phyloP scores from a whole-genome alignment of 2,113 vertebrate species.

The Argyrosomus japonicus region DNA sequence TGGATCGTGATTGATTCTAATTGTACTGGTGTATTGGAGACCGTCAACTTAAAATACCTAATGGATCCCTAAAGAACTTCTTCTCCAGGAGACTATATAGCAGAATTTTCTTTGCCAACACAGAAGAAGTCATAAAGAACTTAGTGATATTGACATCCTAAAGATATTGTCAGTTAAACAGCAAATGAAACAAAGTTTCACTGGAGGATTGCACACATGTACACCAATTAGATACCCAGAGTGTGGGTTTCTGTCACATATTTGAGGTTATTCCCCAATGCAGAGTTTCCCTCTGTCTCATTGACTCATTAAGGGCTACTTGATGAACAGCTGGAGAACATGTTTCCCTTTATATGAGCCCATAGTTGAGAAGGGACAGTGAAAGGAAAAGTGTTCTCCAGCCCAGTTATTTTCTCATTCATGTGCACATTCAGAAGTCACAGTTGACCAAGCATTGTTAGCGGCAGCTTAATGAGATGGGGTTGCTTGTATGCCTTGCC shows the following conservation, averaged over 20 bases:
- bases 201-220: slow-evolving; percentile 28
- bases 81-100: neutral
- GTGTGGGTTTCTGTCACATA: slow-evolving; percentile 51
- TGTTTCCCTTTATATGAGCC: slow-evolving; percentile 7
- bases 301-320: slow-evolving; percentile 46
- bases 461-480: slow-evolving; percentile 64
- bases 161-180: slow-evolving; percentile 46
- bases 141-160: slow-evolving; percentile 20
- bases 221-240: slow-evolving; percentile 44
- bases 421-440: slow-evolving; percentile 56
- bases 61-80: slow-evolving; percentile 28
- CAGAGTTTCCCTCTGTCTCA: slow-evolving; percentile 31
- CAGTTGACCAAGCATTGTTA: slow-evolving; percentile 67
- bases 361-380: slow-evolving; percentile 30
- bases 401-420: slow-evolving; percentile 53
- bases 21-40: slow-evolving; percentile 49
- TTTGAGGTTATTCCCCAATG: slow-evolving; percentile 10
- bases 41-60: slow-evolving; percentile 9
- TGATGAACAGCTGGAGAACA: slow-evolving; percentile 24
- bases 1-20: slow-evolving; percentile 50
- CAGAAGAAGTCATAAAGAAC: slow-evolving; percentile 13
- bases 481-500: slow-evolving; percentile 50
- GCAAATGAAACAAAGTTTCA: slow-evolving; percentile 55
- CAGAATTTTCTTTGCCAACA: slow-evolving; percentile 1
- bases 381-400: slow-evolving; percentile 52